Percentiles rank a stretch among this genome's conserved stretches.
These are phyloP conservation scores for Dioctria linearis DNA, from an alignment of 2,888 invertebrate genomes.

Conservation along the genomic window DNA sequence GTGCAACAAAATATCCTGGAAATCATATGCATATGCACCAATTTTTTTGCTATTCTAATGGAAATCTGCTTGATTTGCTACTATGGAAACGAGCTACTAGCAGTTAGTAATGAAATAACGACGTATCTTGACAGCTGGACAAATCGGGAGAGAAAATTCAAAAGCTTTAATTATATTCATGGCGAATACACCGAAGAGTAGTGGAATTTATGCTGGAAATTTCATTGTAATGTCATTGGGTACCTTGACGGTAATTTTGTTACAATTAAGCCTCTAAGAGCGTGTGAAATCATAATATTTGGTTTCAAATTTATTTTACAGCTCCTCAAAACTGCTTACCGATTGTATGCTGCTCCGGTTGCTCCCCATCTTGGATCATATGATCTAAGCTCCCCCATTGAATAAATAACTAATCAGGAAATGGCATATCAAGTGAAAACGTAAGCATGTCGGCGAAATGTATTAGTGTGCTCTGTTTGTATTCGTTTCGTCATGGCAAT, in stretches of 20 bases:
- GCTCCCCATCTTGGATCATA: too few relatives aligned
- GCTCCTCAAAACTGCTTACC: not conserved
- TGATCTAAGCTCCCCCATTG: too few relatives aligned
- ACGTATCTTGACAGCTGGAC: not conserved
- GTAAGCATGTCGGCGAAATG: too few relatives aligned
- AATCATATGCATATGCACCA: not conserved
- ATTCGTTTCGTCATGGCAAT: too few relatives aligned
- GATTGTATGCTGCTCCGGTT: too few relatives aligned
- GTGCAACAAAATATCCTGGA: not conserved
- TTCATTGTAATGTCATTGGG: conserved; percentile 11
- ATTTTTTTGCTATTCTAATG: conserved; percentile 6
- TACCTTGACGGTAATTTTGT: not conserved
- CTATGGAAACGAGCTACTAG: conserved; percentile 15
- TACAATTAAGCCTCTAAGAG: not conserved
- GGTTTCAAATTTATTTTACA: not conserved
- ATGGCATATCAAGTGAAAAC: too few relatives aligned
- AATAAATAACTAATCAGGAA: too few relatives aligned
- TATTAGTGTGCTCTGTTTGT: too few relatives aligned
- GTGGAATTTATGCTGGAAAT: conserved; percentile 13
- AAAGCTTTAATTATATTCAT: conserved; percentile 20
- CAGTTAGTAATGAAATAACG: not conserved
- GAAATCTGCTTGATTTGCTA: not conserved
- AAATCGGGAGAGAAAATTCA: not conserved
- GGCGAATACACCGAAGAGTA: conserved; percentile 4
- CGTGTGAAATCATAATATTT: not conserved